These are phyloP conservation scores for Parnassius orleans DNA, from an alignment of 2,888 invertebrate species.

Conservation along the genomic window DNA sequence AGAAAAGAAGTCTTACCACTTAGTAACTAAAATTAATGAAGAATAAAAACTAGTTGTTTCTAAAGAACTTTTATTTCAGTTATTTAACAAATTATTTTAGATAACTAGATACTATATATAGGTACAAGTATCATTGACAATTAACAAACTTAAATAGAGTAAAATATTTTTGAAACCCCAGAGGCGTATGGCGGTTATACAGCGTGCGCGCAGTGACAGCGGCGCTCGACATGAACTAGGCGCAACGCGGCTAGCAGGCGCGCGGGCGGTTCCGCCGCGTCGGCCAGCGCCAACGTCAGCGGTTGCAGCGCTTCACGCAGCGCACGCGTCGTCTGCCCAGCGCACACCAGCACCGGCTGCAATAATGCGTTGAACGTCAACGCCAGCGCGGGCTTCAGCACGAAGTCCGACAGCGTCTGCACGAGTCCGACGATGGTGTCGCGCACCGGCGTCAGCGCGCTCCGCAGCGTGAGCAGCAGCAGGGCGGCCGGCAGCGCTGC, in stretches of 20 bases:
- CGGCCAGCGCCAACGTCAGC: constrained; percentile 34
- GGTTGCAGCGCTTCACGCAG: constrained; percentile 79
- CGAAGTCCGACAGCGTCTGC: constrained; percentile 79
- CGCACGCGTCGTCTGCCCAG: constrained; percentile 81
- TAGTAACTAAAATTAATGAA: too few relatives aligned
- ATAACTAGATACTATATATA: too few relatives aligned
- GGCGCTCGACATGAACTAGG: constrained; percentile 40
- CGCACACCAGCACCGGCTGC: constrained; percentile 85
- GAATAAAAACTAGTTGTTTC: too few relatives aligned
- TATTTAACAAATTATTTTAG: too few relatives aligned
- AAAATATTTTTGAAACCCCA: too few relatives aligned
- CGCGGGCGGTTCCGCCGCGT: constrained; percentile 46
- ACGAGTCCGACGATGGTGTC: constrained; percentile 41
- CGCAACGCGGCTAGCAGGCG: constrained; percentile 44
- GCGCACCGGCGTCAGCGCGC: constrained; percentile 39
- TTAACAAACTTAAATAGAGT: too few relatives aligned
- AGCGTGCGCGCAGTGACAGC: constrained; percentile 18
- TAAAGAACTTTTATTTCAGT: too few relatives aligned
- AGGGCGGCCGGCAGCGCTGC: constrained; percentile 81
- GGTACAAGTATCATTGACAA: too few relatives aligned
- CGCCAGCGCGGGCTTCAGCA: constrained; percentile 85
- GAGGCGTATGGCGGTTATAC: neutral
- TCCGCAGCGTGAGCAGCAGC: constrained; percentile 51
- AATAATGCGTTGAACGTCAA: constrained; percentile 84
- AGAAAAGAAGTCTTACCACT: too few relatives aligned